These are phyloP conservation scores for Hetaerina titia DNA, from an alignment of 2,888 invertebrate species.

Conservation along the genomic window DNA sequence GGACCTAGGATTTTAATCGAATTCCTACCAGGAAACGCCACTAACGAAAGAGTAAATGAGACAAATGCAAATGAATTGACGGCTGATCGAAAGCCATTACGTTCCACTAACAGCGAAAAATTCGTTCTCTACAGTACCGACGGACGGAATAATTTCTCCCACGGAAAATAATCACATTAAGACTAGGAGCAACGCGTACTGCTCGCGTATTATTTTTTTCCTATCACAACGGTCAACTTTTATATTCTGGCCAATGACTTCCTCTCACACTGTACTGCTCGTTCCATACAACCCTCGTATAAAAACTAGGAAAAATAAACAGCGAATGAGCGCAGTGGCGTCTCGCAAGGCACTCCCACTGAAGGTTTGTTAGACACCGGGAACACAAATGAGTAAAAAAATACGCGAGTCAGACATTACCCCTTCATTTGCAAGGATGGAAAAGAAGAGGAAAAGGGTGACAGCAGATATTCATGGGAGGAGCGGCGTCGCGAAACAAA, in stretches of 20 bases:
- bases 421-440: background rate
- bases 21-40: too few relatives aligned
- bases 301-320: background rate
- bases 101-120: too few relatives aligned
- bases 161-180: background rate
- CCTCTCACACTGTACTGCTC: too few relatives aligned
- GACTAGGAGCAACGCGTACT: too few relatives aligned
- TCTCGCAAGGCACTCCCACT: background rate
- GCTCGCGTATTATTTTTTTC: too few relatives aligned
- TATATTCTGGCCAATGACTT: too few relatives aligned
- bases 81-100: too few relatives aligned
- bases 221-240: too few relatives aligned
- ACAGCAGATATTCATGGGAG: background rate
- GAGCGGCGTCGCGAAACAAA: slow-evolving; percentile 19
- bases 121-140: background rate
- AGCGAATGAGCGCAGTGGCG: background rate
- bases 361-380: background rate
- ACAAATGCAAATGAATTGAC: slow-evolving; percentile 3
- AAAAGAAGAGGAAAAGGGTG: background rate
- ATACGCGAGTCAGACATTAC: background rate
- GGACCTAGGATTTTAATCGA: too few relatives aligned
- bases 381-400: background rate
- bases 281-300: too few relatives aligned
- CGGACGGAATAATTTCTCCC: background rate
- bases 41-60: too few relatives aligned